These are phyloP conservation scores for Cyprinella venusta DNA, from an alignment of 2,797 vertebrate species.

Conservation along the genomic window DNA sequence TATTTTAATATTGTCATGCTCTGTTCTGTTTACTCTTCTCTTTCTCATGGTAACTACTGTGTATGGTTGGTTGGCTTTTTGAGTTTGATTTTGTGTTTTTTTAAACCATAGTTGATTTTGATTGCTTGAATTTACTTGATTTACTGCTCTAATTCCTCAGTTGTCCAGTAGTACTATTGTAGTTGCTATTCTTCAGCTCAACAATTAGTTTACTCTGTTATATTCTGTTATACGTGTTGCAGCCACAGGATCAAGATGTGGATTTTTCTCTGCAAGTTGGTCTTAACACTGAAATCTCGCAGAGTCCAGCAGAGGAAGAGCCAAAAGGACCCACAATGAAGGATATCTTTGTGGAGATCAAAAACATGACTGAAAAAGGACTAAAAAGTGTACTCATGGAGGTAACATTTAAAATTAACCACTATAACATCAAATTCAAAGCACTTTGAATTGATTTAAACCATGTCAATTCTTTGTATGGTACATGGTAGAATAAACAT, in stretches of 20 bases:
- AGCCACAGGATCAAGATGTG: slow-evolving; percentile 18
- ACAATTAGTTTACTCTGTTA: background rate
- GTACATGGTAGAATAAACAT: background rate
- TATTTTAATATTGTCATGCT: background rate
- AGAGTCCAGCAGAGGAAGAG: slow-evolving; percentile 31
- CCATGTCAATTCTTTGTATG: background rate
- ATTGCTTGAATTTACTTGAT: background rate
- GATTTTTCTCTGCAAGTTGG: background rate
- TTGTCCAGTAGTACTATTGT: background rate
- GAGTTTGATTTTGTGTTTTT: background rate
- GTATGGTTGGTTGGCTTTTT: background rate
- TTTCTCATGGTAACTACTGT: background rate
- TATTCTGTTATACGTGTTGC: background rate
- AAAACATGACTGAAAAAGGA: slow-evolving; percentile 57
- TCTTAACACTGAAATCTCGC: background rate
- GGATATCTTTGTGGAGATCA: slow-evolving; percentile 68
- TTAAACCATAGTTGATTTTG: background rate
- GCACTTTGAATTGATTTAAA: background rate
- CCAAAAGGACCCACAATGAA: slow-evolving; percentile 56
- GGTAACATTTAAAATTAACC: slow-evolving; percentile 63
- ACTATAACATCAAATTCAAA: background rate
- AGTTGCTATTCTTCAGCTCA: slow-evolving; percentile 2
- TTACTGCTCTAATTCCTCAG: background rate
- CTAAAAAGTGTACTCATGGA: slow-evolving; percentile 61
- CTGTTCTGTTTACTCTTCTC: background rate